A percentile compares a stretch with the other conserved stretches of the same genome.
phyloP scores from a whole-genome alignment of 2,888 invertebrate genomes.

The Stenchaetothrips biformis region DNA sequence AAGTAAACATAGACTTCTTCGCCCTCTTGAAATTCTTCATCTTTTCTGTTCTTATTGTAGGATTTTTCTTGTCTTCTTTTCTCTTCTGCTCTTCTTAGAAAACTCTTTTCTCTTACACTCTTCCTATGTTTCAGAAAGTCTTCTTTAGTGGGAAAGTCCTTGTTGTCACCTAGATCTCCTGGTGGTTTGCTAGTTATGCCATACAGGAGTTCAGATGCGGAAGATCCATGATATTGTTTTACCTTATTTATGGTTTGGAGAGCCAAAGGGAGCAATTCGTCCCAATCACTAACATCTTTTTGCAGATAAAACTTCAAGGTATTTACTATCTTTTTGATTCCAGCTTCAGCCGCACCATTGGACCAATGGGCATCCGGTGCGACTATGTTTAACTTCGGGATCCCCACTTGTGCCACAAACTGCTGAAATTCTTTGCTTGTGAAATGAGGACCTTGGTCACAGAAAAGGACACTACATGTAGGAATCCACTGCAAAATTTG shows the following conservation, averaged over 20 bases:
- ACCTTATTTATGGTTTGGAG: too few species aligned
- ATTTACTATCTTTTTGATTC: background rate
- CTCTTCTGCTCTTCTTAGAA: background rate
- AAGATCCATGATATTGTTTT: background rate
- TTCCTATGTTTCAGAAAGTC: background rate
- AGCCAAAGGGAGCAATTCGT: background rate
- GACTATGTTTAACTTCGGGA: too few species aligned
- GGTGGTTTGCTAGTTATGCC: background rate
- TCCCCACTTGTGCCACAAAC: too few species aligned
- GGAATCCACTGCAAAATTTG: background rate
- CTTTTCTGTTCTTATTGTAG: background rate
- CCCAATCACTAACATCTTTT: background rate
- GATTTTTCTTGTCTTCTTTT: too few species aligned
- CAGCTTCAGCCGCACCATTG: too few species aligned
- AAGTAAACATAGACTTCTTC: background rate
- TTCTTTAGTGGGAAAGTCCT: background rate
- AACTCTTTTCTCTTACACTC: background rate
- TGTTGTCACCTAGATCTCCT: background rate
- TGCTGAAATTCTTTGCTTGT: background rate
- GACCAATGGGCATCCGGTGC: too few species aligned
- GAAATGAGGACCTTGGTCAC: background rate
- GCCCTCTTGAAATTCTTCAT: background rate
- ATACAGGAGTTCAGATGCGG: background rate
- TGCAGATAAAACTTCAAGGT: background rate
- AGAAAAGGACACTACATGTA: background rate